phyloP scores from a whole-genome alignment of 2,113 vertebrate genomes.

The Burhinus bistriatus region DNA sequence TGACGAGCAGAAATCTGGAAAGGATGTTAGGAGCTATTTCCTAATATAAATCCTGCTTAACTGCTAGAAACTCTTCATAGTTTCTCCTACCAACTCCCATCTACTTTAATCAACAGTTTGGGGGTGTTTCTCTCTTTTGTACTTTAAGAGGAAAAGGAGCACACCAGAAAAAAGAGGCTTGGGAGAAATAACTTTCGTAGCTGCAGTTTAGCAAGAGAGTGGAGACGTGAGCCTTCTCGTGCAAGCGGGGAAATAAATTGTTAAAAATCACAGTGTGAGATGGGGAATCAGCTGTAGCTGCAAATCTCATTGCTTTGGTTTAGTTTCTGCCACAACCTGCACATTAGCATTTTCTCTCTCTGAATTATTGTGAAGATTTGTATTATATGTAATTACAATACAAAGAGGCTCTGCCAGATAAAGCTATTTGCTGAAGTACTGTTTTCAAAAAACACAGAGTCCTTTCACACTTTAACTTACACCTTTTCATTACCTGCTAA shows the following conservation, averaged over 20 bases:
- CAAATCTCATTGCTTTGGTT: slow-evolving; percentile 50
- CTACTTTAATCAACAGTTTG: slow-evolving; percentile 17
- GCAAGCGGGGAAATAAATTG: slow-evolving; percentile 46
- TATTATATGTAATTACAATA: slow-evolving; percentile 66
- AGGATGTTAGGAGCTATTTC: slow-evolving; percentile 5
- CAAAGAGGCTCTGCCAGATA: slow-evolving; percentile 60
- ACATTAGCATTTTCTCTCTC: slow-evolving; percentile 44
- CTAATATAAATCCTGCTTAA: slow-evolving; percentile 33
- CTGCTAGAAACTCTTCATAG: background rate
- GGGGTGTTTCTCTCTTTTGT: slow-evolving; percentile 5
- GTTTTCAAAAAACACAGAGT: slow-evolving; percentile 65
- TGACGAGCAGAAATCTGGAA: background rate
- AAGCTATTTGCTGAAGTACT: slow-evolving; percentile 63
- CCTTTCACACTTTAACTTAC: slow-evolving; percentile 73
- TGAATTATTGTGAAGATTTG: slow-evolving; percentile 59
- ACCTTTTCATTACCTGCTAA: slow-evolving; percentile 74
- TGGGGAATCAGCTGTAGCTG: slow-evolving; percentile 40
- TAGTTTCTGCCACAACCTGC: slow-evolving; percentile 45
- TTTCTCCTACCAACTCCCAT: background rate
- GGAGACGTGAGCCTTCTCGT: background rate
- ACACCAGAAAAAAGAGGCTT: slow-evolving; percentile 24
- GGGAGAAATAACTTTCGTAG: slow-evolving; percentile 60
- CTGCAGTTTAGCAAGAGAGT: slow-evolving; percentile 29
- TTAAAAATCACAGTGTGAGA: slow-evolving; percentile 41
- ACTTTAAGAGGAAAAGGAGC: slow-evolving; percentile 50